Evolutionary conservation across 92 coral and sea anemone genomes (phyloP).

Genomic region (Zoanthus solanderi): DNA sequence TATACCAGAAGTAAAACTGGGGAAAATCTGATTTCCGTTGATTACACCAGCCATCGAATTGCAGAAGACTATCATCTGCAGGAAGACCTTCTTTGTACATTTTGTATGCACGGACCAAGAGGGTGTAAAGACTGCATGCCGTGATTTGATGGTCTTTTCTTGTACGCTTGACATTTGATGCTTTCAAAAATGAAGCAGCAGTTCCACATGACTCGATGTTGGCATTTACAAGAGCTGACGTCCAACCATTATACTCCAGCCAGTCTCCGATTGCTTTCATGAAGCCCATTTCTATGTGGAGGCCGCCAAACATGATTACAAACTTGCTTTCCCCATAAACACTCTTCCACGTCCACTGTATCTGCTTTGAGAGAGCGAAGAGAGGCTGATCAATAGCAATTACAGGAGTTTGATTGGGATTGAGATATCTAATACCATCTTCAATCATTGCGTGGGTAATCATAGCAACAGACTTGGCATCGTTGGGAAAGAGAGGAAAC

Average conservation of each 20-base stretch:
- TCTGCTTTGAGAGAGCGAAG: too few species aligned
- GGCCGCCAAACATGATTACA: too few species aligned
- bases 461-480: constrained; percentile 75
- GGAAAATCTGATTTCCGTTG: background rate
- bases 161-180: constrained; percentile 53
- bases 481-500: constrained; percentile 76
- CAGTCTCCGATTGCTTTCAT: constrained; percentile 65
- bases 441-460: constrained; percentile 72
- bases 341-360: background rate
- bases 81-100: constrained; percentile 43
- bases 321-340: background rate
- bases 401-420: constrained; percentile 58
- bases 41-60: constrained; percentile 68
- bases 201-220: constrained; percentile 65
- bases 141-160: constrained; percentile 75
- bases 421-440: constrained; percentile 45
- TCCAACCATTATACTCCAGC: constrained; percentile 49
- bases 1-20: constrained; percentile 41
- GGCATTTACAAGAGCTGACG: constrained; percentile 47
- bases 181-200: constrained; percentile 76
- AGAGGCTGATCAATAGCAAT: background rate
- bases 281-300: background rate
- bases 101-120: constrained; percentile 58
- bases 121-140: constrained; percentile 61
- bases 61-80: constrained; percentile 27